Evolutionary conservation across 2,888 invertebrate genomes (phyloP), one percentile per base, ranked within the genome.

Genomic region (Lysandra bellargus): DNA sequence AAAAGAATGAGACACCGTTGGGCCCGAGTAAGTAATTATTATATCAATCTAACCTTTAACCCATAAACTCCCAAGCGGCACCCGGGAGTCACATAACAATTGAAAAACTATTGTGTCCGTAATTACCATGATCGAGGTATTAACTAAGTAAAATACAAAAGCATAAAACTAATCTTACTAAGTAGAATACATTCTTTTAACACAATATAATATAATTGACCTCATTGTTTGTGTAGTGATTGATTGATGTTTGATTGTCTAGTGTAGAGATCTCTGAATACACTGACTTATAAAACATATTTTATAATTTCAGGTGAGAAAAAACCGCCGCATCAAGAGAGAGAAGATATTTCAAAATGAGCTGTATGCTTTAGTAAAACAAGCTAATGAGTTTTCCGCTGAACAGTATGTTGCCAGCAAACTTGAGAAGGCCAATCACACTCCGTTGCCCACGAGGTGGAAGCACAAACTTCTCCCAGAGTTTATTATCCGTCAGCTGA

Each of bases 291-390:
- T 0, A 40, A 23, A 3, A 49, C 17, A 57, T 57, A 57, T 17
- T 57, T 74, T 79, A 79, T 44, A 61, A 78, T 93, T 92, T 4
- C 87, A 96, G 96, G 86, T 96, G 44, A 95, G 96, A 80, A 96
- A 96, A 85, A 96, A 95, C 33, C 95, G 98, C 78, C 96, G 97
- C 86, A 92, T 96, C 86, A 95, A 95, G 75, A 98, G 97, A 87
- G 98, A 98, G 86, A 98, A 97, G 86, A 92, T 89, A 5, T 98
- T 98, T 90, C 97, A 98, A 85, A 96, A 96, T 0, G 95, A 95
- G 79, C 92, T 98, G 0, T 91, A 97, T 80, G 92, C 95, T 0
- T 95, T 97, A 87, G 96, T 98, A 14, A 96, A 96, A 87, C 92
- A 95, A 74, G 98, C 97, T 0, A 96, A 98, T 82, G 94, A 95